phyloP scores from a whole-genome alignment of 1,140 invertebrate species.

The Steinernema khuongi region DNA sequence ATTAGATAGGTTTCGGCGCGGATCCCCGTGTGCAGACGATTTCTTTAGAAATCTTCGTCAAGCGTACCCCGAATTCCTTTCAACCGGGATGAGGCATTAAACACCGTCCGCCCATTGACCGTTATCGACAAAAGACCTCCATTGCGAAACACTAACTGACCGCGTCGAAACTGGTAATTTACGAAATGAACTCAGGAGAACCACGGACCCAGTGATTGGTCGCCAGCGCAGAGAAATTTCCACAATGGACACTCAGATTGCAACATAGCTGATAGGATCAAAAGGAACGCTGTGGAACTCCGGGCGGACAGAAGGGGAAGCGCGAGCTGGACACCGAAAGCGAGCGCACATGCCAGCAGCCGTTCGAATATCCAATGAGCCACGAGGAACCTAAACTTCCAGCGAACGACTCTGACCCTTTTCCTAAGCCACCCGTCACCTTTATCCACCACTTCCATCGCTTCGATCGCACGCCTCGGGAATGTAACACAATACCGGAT shows the following conservation, averaged over 20 bases:
- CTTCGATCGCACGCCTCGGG: not conserved
- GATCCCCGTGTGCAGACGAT: not conserved
- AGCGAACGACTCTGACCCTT: not conserved
- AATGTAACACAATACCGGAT: conserved; percentile 14
- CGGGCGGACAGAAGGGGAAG: no score
- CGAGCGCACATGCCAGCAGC: not conserved
- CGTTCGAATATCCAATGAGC: not conserved
- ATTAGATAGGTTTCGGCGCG: conserved; percentile 6
- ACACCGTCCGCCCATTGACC: not conserved
- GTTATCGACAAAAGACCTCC: conserved; percentile 10
- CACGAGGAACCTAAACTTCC: not conserved
- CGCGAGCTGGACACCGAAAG: not conserved
- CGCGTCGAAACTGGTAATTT: not conserved
- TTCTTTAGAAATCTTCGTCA: conserved; percentile 10
- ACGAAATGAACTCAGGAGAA: not conserved
- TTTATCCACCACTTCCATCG: conserved; percentile 4
- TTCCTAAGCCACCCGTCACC: not conserved
- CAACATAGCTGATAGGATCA: no score
- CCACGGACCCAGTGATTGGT: not conserved
- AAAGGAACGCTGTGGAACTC: no score
- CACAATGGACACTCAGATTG: no score
- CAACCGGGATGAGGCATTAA: conserved; percentile 10
- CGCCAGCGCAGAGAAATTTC: not conserved
- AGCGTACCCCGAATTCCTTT: conserved; percentile 15
- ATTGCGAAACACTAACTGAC: not conserved